Evolutionary conservation across 2,888 invertebrate genomes (phyloP).

Genomic region (Baronia brevicornis): DNA sequence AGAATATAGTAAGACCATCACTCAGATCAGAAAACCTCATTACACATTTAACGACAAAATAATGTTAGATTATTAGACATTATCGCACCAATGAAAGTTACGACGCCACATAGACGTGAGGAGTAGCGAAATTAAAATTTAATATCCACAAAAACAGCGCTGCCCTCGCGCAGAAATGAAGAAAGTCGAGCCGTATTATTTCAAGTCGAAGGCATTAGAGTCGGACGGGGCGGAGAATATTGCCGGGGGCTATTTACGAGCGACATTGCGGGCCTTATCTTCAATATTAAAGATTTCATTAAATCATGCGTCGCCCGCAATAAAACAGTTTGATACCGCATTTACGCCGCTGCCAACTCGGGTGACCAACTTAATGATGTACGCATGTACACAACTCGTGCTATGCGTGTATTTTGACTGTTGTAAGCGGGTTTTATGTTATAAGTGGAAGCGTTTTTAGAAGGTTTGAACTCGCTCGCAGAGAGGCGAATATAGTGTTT

Average conservation of each 20-base stretch:
- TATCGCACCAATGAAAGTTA: slow-evolving; percentile 6
- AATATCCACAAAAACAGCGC: slow-evolving; percentile 25
- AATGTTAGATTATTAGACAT: slow-evolving; percentile 15
- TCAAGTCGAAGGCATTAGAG: slow-evolving; percentile 31
- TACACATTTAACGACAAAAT: slow-evolving; percentile 12
- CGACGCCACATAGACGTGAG: not conserved
- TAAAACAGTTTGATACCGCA: slow-evolving; percentile 73
- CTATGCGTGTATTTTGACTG: slow-evolving; percentile 5
- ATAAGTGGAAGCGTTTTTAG: not conserved
- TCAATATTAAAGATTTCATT: slow-evolving; percentile 73
- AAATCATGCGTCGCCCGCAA: slow-evolving; percentile 64
- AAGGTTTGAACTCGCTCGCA: no score
- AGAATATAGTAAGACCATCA: slow-evolving; percentile 1
- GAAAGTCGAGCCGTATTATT: slow-evolving; percentile 41
- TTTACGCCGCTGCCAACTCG: slow-evolving; percentile 51
- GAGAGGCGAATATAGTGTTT: no score
- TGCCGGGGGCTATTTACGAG: slow-evolving; percentile 51
- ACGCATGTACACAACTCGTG: slow-evolving; percentile 21
- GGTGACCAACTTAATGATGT: slow-evolving; percentile 67
- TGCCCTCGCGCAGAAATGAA: slow-evolving; percentile 21
- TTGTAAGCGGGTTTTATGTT: not conserved
- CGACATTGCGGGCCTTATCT: slow-evolving; percentile 55
- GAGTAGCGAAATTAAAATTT: slow-evolving; percentile 24
- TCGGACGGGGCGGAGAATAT: slow-evolving; percentile 32
- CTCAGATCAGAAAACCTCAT: slow-evolving; percentile 6